Conservation (phyloP, 2,113 vertebrate genomes). For the Pterophyllum scalare region DNA sequence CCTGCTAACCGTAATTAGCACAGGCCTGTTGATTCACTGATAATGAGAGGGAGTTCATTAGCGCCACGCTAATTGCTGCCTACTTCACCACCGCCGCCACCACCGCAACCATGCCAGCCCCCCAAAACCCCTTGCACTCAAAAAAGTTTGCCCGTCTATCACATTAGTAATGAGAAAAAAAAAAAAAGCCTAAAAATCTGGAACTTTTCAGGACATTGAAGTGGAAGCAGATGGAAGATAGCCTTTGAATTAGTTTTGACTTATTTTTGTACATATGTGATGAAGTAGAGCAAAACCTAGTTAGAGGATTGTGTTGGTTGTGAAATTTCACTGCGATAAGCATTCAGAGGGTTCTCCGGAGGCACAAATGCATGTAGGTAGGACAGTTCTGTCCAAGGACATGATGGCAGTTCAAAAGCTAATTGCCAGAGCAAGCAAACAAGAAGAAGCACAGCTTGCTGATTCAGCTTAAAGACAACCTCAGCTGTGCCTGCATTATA, state of each 20-base stretch:
- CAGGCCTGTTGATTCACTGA: constrained; percentile 83
- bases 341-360: background rate
- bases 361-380: constrained; percentile 32
- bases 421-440: constrained; percentile 58
- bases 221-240: constrained; percentile 58
- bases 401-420: constrained; percentile 38
- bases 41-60: constrained; percentile 86
- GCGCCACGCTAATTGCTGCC: constrained; percentile 80
- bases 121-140: constrained; percentile 23
- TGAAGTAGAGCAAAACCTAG: constrained; percentile 6
- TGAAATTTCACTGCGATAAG: constrained; percentile 13
- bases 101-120: constrained; percentile 57
- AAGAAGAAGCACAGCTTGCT: constrained; percentile 36
- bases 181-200: constrained; percentile 18
- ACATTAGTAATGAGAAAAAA: constrained; percentile 33
- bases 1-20: constrained; percentile 84
- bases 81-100: constrained; percentile 69
- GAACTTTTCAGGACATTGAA: constrained; percentile 53
- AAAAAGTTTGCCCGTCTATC: constrained; percentile 68
- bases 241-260: constrained; percentile 26
- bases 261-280: constrained; percentile 6
- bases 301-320: constrained; percentile 9
- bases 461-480: constrained; percentile 53
- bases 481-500: constrained; percentile 36
- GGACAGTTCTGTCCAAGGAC: constrained; percentile 49